phyloP scores from a whole-genome alignment of 2,797 vertebrate genomes.

The Sebastes matsubarae region DNA sequence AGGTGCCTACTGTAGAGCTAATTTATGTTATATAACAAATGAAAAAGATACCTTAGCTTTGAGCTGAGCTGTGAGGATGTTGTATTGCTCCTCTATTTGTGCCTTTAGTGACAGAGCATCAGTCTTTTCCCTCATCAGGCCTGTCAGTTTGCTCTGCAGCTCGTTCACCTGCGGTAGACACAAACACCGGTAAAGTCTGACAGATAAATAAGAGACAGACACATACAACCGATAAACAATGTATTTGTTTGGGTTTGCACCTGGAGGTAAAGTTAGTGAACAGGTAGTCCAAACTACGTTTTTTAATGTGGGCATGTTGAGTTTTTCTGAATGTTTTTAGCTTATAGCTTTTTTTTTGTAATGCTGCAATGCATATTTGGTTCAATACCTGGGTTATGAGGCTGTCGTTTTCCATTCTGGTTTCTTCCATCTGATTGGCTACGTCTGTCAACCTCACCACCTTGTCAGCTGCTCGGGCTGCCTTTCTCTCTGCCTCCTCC shows the following conservation, averaged over 20 bases:
- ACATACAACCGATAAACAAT: not conserved
- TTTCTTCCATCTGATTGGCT: conserved; percentile 60
- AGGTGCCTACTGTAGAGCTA: too few species aligned
- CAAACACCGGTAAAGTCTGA: conserved; percentile 12
- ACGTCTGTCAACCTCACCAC: conserved; percentile 46
- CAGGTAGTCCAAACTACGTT: not conserved
- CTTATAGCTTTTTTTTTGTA: not conserved
- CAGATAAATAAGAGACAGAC: not conserved
- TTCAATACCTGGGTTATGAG: conserved; percentile 66
- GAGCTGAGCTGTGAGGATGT: conserved; percentile 75
- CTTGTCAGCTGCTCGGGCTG: conserved; percentile 50
- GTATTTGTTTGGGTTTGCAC: not conserved
- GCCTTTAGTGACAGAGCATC: conserved; percentile 66
- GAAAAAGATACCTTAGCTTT: conserved; percentile 74
- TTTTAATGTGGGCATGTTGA: not conserved
- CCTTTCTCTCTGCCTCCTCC: conserved; percentile 66
- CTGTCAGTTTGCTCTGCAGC: conserved; percentile 30
- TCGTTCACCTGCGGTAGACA: conserved; percentile 60
- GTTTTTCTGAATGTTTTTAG: not conserved
- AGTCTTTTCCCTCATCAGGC: conserved; percentile 56
- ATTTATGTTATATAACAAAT: not conserved
- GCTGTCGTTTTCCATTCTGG: conserved; percentile 51
- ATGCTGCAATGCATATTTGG: not conserved
- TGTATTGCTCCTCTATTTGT: conserved; percentile 76
- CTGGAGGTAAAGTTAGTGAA: not conserved